Base-by-base conservation (phyloP, 2,113 vertebrate species). In the Petrocephalus microphthalmus region DNA sequence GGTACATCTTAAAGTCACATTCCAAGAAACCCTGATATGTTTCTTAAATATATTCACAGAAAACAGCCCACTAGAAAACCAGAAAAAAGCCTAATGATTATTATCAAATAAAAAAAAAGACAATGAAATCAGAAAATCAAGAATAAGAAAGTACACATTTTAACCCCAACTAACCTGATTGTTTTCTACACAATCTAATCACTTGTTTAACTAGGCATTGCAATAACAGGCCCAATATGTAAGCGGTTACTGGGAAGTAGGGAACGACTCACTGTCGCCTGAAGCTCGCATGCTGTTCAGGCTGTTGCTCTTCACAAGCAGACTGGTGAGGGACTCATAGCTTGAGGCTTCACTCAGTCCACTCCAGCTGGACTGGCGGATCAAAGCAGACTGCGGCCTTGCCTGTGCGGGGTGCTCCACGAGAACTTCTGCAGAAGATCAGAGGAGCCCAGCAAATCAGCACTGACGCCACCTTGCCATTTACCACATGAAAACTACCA, bases 341-440 rank as follows among this genome's bases (percentile, higher is more conserved):
- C 94, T 92, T 85, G 96, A 97, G 89, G 93, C 94, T 7, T 97
- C 94, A 84, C 96, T 97, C 91, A 94, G 91, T 8, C 97, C 97
- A 0, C 96, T 97, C 97, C 97, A 98, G 1, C 97, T 98, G 37
- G 96, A 95, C 93, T 98, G 97, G 11, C 97, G 97, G 91, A 96
- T 94, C 88, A 97, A 95, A 60, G 74, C 7, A 1, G 93, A 93
- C 13, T 93, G 90, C n/a, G 93, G 94, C 89, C 88, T 93, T 88
- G 78, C 90, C 94, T 88, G 89, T 29, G 82, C 2, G 15, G 90
- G 60, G 5, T 5, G 54, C 19, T 91, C 89, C 47, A 8, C 88
- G 87, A 49, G 22, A 89, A 85, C 11, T 20, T 89, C 89, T 89
- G 57, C 20, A 15, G 45, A 7, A 89, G 10, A 25, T 78, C 89